These are phyloP conservation scores for Iphiclides podalirius DNA, from an alignment of 2,888 invertebrate genomes.

Conservation along the genomic window DNA sequence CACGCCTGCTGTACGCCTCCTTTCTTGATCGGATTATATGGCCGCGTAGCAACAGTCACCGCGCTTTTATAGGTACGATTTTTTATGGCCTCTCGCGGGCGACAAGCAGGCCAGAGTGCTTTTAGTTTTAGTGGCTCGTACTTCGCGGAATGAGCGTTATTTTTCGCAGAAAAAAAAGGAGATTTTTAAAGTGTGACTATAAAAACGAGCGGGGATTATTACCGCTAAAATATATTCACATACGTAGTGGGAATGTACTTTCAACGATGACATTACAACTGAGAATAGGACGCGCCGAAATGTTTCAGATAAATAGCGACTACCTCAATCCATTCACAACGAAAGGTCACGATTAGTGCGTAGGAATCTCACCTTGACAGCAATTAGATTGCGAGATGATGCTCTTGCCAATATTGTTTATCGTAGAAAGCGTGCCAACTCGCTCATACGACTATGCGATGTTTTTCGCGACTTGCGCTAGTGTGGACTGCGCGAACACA, in stretches of 20 bases:
- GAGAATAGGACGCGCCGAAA: background rate
- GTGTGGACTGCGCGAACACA: too few species aligned
- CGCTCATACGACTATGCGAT: background rate
- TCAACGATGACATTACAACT: background rate
- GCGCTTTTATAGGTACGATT: slow-evolving; percentile 26
- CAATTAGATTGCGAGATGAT: slow-evolving; percentile 16
- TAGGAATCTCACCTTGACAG: slow-evolving; percentile 12
- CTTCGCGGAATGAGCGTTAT: slow-evolving; percentile 27
- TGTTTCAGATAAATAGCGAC: background rate
- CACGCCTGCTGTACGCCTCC: background rate
- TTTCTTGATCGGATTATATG: slow-evolving; percentile 3
- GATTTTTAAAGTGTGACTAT: background rate
- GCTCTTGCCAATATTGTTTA: slow-evolving; percentile 9
- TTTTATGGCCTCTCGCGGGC: slow-evolving; percentile 40
- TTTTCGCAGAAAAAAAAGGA: slow-evolving; percentile 20
- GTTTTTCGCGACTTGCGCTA: background rate
- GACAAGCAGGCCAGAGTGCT: slow-evolving; percentile 41
- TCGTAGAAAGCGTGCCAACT: slow-evolving; percentile 1
- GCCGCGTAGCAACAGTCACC: slow-evolving; percentile 18
- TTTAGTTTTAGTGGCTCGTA: slow-evolving; percentile 33
- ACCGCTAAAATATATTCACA: too few species aligned
- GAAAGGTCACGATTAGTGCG: slow-evolving; percentile 8
- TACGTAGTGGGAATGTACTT: too few species aligned
- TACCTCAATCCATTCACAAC: slow-evolving; percentile 13
- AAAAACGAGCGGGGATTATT: background rate